A percentile compares a stretch with the other conserved stretches of the same genome.
Conservation (phyloP, 2,113 vertebrate species). For the Holacanthus passer region DNA sequence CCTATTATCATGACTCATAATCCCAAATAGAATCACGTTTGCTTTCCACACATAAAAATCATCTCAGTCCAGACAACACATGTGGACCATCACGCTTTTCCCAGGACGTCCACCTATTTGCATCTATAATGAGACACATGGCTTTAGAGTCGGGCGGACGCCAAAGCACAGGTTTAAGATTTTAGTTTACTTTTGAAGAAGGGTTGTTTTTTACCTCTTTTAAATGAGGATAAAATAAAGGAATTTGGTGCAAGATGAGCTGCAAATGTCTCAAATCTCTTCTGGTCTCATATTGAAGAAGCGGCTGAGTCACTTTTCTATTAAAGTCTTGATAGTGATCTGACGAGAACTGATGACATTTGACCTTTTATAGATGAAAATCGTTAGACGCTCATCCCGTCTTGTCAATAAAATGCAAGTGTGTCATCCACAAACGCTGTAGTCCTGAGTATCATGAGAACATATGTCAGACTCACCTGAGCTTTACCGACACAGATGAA, state of each 20-base stretch:
- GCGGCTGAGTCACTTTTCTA: background rate
- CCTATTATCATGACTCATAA: slow-evolving; percentile 42
- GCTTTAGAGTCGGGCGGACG: background rate
- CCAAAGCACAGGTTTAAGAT: background rate
- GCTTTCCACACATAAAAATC: background rate
- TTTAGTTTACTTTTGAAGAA: background rate
- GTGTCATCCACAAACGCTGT: background rate
- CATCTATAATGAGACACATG: too few relatives aligned
- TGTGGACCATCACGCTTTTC: background rate
- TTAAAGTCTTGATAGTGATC: background rate
- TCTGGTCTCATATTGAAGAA: background rate
- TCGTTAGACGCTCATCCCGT: background rate
- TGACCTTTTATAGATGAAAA: background rate
- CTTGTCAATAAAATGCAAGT: background rate
- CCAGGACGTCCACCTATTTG: background rate
- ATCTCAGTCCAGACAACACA: background rate
- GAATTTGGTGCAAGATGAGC: background rate
- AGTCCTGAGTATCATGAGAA: background rate
- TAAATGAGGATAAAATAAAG: too few relatives aligned
- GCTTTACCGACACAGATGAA: background rate
- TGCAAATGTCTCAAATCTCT: background rate
- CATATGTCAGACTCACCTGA: background rate
- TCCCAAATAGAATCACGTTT: slow-evolving; percentile 10
- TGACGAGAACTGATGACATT: background rate
- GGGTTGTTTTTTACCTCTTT: too few relatives aligned